Percentiles rank a stretch among this genome's conserved stretches.
Conservation (phyloP, 2,113 vertebrate genomes). For the Myotis davidii region DNA sequence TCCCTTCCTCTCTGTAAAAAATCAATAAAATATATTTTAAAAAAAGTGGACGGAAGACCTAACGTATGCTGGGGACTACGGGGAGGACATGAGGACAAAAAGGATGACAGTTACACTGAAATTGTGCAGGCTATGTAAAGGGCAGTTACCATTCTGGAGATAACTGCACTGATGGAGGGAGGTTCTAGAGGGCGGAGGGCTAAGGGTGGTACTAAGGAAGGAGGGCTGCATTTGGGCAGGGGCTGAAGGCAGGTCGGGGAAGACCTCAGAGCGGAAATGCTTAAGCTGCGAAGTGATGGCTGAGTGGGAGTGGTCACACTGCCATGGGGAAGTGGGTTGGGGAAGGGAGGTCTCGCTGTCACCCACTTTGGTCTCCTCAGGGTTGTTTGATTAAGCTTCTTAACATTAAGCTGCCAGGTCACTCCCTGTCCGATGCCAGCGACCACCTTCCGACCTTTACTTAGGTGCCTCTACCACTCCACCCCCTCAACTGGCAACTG, state of each 20-base stretch:
- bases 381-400: neutral
- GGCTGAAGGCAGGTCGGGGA: neutral
- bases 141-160: neutral
- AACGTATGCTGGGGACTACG: neutral
- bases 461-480: neutral
- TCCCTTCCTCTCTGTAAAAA: too few relatives aligned
- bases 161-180: neutral
- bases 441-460: neutral
- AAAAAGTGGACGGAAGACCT: neutral
- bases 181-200: too few relatives aligned
- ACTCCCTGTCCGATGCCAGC: neutral
- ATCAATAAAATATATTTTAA: too few relatives aligned
- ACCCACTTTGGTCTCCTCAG: neutral
- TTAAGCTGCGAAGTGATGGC: neutral
- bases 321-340: neutral
- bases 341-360: neutral
- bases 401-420: neutral
- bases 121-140: neutral
- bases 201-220: neutral
- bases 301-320: neutral
- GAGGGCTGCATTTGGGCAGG: neutral
- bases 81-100: neutral
- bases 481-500: neutral
- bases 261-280: neutral
- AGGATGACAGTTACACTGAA: accelerated